phyloP scores from a whole-genome alignment of 2,888 invertebrate genomes.

The Ethmia dodecea region DNA sequence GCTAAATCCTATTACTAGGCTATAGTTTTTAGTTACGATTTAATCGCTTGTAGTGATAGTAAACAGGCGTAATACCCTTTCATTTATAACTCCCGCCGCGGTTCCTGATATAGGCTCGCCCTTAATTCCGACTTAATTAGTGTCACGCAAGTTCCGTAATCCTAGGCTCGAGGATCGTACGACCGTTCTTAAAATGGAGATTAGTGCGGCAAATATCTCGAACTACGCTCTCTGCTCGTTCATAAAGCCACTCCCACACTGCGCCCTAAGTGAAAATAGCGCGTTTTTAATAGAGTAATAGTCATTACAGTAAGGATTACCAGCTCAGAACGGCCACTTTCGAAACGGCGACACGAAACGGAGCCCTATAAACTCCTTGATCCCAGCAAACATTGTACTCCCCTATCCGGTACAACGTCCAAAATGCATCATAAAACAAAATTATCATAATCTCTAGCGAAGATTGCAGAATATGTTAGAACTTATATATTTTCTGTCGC shows the following conservation, averaged over 20 bases:
- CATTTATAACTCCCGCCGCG: conserved; percentile 72
- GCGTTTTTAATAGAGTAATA: not conserved
- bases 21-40: no score
- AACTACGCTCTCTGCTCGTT: conserved; percentile 61
- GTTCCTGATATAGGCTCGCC: conserved; percentile 72
- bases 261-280: conserved; percentile 15
- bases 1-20: no score
- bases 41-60: conserved; percentile 46
- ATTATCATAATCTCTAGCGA: conserved; percentile 26
- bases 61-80: conserved; percentile 69
- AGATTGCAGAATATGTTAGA: conserved; percentile 48
- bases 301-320: no score
- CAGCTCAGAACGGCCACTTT: no score
- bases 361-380: no score
- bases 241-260: conserved; percentile 51
- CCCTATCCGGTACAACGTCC: no score
- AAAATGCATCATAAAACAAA: conserved; percentile 15
- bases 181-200: conserved; percentile 77
- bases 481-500: conserved; percentile 61
- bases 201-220: conserved; percentile 73
- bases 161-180: conserved; percentile 70
- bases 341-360: no score
- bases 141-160: conserved; percentile 77
- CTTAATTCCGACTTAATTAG: conserved; percentile 77
- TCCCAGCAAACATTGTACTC: no score